A percentile compares a stretch with the other conserved stretches of the same genome.
Conservation (phyloP, 2,888 invertebrate species). For the Macaria liturata region DNA sequence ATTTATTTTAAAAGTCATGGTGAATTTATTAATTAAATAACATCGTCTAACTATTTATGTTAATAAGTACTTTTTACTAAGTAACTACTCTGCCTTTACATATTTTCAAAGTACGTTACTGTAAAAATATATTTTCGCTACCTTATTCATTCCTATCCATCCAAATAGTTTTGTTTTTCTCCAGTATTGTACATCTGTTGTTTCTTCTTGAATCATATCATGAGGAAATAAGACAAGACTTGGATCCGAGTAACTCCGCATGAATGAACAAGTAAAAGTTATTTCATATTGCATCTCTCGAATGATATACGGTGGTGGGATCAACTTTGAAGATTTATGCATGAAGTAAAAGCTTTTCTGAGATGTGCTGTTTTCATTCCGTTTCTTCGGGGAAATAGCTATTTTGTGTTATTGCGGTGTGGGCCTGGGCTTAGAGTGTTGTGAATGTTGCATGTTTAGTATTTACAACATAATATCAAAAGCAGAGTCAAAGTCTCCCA, state of each 20-base stretch:
- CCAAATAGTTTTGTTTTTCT: too few relatives aligned
- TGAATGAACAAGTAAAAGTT: constrained; percentile 24
- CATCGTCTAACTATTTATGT: too few relatives aligned
- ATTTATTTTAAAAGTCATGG: too few relatives aligned
- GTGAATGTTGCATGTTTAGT: not conserved
- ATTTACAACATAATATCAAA: too few relatives aligned
- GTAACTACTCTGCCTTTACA: not conserved
- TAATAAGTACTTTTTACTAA: not conserved
- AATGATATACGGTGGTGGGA: constrained; percentile 29
- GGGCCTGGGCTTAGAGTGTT: not conserved
- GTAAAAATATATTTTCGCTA: too few relatives aligned
- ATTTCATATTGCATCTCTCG: constrained; percentile 26
- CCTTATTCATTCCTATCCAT: too few relatives aligned
- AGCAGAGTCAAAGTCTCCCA: too few relatives aligned
- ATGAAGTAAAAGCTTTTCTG: constrained; percentile 27
- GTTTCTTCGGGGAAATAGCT: constrained; percentile 7
- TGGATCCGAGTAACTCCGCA: constrained; percentile 1
- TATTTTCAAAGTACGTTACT: too few relatives aligned
- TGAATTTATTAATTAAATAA: too few relatives aligned
- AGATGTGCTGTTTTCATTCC: constrained; percentile 21
- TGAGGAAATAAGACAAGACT: too few relatives aligned
- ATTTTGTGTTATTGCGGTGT: constrained; percentile 1
- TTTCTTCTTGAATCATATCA: too few relatives aligned
- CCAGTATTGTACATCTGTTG: too few relatives aligned
- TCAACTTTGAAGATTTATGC: constrained; percentile 30